phyloP scores from a whole-genome alignment of 2,888 invertebrate species.

The Brachypterus glaber region DNA sequence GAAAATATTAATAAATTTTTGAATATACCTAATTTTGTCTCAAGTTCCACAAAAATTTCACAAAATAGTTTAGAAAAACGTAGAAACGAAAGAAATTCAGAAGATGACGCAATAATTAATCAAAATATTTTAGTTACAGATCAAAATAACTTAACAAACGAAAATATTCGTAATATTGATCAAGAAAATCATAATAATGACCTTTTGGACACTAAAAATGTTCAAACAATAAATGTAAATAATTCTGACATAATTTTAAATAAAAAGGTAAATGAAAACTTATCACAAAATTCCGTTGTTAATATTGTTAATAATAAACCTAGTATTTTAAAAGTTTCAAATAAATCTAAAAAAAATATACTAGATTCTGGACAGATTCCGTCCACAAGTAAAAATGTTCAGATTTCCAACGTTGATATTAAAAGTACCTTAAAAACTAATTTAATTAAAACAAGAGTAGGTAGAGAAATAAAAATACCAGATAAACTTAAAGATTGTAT shows the following conservation, averaged over 20 bases:
- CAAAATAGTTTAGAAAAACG: neutral
- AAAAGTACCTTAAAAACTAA: no score
- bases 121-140: neutral
- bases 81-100: neutral
- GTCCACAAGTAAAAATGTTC: no score
- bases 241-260: constrained; percentile 1
- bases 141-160: neutral
- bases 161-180: neutral
- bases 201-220: neutral
- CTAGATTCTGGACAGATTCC: no score
- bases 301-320: no score
- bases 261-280: no score
- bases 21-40: neutral
- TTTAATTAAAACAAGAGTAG: no score
- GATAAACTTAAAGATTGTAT: no score
- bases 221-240: no score
- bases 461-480: no score
- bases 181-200: neutral
- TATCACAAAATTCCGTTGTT: no score
- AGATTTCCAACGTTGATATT: no score
- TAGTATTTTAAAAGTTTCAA: neutral
- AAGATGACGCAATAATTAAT: neutral
- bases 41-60: no score
- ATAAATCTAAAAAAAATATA: neutral
- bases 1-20: neutral